Conservation (phyloP, 2,797 vertebrate genomes). For the Danio aesculapii region DNA sequence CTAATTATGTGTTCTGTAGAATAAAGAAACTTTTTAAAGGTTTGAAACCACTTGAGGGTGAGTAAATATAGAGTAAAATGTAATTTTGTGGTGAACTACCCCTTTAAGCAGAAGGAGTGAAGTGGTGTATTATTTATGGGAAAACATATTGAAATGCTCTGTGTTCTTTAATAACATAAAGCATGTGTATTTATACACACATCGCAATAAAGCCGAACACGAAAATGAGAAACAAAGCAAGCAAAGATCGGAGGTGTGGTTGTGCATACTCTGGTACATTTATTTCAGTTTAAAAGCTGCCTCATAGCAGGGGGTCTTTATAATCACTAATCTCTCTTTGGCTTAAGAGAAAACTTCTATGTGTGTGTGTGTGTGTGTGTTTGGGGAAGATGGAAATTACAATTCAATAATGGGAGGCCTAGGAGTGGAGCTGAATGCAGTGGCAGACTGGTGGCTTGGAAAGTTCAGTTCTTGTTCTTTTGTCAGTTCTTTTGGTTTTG, state of each 20-base stretch:
- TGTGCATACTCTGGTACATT: slow-evolving; percentile 33
- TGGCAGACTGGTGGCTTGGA: slow-evolving; percentile 56
- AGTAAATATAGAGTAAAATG: too few species aligned
- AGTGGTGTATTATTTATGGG: background rate
- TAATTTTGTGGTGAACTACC: background rate
- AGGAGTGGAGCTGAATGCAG: slow-evolving; percentile 54
- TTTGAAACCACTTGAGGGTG: too few species aligned
- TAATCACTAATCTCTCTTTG: slow-evolving; percentile 61
- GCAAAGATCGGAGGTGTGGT: background rate
- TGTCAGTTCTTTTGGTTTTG: slow-evolving; percentile 57
- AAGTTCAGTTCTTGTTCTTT: slow-evolving; percentile 65
- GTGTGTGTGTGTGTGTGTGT: slow-evolving; percentile 49
- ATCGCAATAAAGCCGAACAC: background rate
- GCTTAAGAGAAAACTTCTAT: slow-evolving; percentile 51
- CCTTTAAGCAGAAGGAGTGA: too few species aligned
- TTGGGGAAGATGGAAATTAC: slow-evolving; percentile 24
- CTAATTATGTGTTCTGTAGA: too few species aligned
- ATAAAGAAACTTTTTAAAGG: too few species aligned
- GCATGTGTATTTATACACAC: background rate
- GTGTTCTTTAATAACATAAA: background rate
- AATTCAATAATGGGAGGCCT: slow-evolving; percentile 47
- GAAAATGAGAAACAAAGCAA: background rate
- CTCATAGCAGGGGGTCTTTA: slow-evolving; percentile 60
- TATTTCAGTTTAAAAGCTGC: slow-evolving; percentile 60
- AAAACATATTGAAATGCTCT: background rate